phyloP scores from a whole-genome alignment of 2,888 invertebrate species.

The Tigriopus californicus region DNA sequence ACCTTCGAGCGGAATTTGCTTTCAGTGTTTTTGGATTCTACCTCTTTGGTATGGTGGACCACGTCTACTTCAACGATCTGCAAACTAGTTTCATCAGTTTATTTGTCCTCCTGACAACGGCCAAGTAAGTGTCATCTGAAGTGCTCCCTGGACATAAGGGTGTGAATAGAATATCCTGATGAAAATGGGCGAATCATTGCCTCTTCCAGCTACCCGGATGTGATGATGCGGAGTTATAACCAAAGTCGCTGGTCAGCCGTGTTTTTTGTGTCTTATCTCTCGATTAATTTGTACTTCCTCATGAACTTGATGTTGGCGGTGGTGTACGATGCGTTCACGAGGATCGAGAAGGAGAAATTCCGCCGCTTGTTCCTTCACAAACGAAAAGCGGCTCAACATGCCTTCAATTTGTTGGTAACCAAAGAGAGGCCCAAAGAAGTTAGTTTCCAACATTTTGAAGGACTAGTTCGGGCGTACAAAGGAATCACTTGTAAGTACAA shows the following conservation, averaged over 20 bases:
- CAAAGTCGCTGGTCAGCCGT: conserved; percentile 59
- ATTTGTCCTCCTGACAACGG: conserved; percentile 72
- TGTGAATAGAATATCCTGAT: neutral
- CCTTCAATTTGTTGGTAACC: conserved; percentile 59
- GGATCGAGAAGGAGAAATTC: conserved; percentile 66
- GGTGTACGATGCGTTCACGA: conserved; percentile 71
- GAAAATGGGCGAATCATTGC: conserved; percentile 9
- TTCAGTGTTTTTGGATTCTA: conserved; percentile 65
- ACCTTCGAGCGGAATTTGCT: neutral
- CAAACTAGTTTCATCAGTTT: conserved; percentile 68
- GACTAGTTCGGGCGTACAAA: conserved; percentile 55
- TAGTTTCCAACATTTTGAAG: conserved; percentile 51
- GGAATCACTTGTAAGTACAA: conserved; percentile 43
- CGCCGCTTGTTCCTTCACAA: conserved; percentile 61
- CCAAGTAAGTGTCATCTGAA: conserved; percentile 47
- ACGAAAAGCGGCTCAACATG: conserved; percentile 56
- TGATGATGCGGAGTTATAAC: conserved; percentile 78
- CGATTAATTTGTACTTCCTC: conserved; percentile 61
- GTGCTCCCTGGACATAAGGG: neutral
- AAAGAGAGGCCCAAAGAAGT: conserved; percentile 45
- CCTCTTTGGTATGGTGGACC: conserved; percentile 55
- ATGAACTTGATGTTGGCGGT: conserved; percentile 84
- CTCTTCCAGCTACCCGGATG: conserved; percentile 58
- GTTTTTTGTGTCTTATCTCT: conserved; percentile 67
- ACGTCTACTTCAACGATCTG: conserved; percentile 50